phyloP scores from a whole-genome alignment of 2,113 vertebrate species.

The Puntigrus tetrazona region DNA sequence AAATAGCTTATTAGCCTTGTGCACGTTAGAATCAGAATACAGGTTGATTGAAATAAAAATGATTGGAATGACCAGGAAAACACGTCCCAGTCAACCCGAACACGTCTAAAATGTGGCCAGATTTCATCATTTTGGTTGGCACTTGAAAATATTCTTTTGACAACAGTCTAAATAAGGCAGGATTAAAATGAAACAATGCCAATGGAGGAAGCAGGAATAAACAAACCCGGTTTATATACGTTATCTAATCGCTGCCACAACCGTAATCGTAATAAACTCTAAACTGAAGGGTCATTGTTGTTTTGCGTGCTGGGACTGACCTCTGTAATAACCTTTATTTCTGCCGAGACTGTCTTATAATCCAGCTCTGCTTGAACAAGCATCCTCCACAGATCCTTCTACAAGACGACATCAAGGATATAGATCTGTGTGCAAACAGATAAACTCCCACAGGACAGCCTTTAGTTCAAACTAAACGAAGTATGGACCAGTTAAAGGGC shows the following conservation, averaged over 20 bases:
- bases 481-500: not conserved
- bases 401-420: not conserved
- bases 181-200: not conserved
- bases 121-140: not conserved
- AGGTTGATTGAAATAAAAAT: not conserved
- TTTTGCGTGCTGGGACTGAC: not conserved
- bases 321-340: conserved; percentile 5
- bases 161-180: not conserved
- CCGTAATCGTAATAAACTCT: conserved; percentile 47
- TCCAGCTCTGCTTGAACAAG: not conserved
- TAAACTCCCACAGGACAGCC: conserved; percentile 45
- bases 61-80: not conserved
- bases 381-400: not conserved
- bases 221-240: conserved; percentile 53
- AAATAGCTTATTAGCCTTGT: not conserved
- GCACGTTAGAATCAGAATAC: not conserved
- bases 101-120: not conserved
- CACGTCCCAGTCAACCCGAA: not conserved
- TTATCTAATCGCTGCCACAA: conserved; percentile 28
- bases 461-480: conserved; percentile 9
- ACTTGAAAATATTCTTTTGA: not conserved
- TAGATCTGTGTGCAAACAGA: not conserved
- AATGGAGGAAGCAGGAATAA: conserved; percentile 28
- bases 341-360: not conserved
- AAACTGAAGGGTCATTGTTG: conserved; percentile 23